A percentile compares a stretch with the other conserved stretches of the same genome.
phyloP scores from a whole-genome alignment of 2,888 invertebrate species.

The Lasioglossum oenotherae region DNA sequence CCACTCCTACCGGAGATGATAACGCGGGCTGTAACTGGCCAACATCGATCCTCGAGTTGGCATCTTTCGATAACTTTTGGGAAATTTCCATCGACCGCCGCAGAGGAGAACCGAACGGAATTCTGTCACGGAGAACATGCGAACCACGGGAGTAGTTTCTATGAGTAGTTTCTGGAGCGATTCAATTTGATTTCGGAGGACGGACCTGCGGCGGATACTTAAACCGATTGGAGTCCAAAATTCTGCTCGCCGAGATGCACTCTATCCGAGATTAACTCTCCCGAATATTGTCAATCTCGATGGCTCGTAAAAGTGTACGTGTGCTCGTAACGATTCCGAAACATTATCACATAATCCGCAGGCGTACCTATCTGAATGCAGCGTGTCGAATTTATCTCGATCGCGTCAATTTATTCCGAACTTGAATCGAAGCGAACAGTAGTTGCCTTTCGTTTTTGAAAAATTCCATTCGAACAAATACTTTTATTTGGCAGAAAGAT shows the following conservation, averaged over 20 bases:
- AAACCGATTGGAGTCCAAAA: slow-evolving; percentile 4
- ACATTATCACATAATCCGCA: neutral
- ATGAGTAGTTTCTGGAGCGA: neutral
- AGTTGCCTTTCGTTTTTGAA: too few species aligned
- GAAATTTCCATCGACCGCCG: slow-evolving; percentile 7
- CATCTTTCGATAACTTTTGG: slow-evolving; percentile 20
- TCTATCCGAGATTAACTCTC: neutral
- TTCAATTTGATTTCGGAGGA: neutral
- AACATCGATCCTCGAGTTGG: neutral
- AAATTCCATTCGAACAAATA: too few species aligned
- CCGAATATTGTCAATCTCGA: neutral
- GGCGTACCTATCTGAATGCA: neutral
- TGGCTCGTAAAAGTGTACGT: neutral
- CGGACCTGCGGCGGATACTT: neutral
- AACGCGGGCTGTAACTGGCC: slow-evolving; percentile 32
- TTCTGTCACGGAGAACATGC: slow-evolving; percentile 5
- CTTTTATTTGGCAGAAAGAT: too few species aligned
- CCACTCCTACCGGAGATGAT: slow-evolving; percentile 37
- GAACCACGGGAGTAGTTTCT: neutral
- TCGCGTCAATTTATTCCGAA: neutral
- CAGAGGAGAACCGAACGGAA: neutral
- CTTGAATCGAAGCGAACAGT: too few species aligned
- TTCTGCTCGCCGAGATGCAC: neutral
- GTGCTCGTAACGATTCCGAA: neutral
- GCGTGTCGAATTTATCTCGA: neutral